phyloP scores from a whole-genome alignment of 1,140 invertebrate species.

The Parapsyche elsis region DNA sequence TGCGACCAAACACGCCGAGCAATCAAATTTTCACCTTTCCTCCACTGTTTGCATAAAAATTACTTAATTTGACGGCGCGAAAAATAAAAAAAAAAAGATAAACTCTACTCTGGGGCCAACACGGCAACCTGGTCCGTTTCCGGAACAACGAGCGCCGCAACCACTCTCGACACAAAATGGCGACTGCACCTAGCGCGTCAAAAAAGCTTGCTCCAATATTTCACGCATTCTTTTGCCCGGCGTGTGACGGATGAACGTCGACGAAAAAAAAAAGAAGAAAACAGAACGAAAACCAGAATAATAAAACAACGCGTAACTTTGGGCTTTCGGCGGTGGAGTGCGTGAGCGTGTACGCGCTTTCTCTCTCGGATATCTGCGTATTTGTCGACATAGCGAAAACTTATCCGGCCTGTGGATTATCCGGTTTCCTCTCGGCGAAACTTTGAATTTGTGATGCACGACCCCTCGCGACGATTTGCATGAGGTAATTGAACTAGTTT shows the following conservation, averaged over 20 bases:
- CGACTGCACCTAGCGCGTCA: background rate
- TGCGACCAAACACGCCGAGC: constrained; percentile 28
- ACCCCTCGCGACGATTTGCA: constrained; percentile 35
- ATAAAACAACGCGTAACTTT: too few relatives aligned
- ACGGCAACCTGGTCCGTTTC: background rate
- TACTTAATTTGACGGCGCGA: constrained; percentile 7
- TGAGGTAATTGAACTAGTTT: constrained; percentile 46
- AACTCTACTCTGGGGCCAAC: background rate
- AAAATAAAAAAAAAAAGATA: background rate
- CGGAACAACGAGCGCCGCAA: background rate
- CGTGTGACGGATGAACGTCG: too few relatives aligned
- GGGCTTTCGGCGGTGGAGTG: too few relatives aligned
- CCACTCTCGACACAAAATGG: background rate
- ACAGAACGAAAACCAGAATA: too few relatives aligned
- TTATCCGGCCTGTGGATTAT: constrained; percentile 25
- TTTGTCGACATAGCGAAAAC: background rate
- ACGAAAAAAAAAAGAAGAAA: too few relatives aligned
- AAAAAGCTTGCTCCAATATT: background rate
- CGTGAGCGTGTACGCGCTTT: too few relatives aligned
- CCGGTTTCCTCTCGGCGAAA: constrained; percentile 20
- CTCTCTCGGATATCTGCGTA: too few relatives aligned
- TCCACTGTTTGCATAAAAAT: constrained; percentile 29
- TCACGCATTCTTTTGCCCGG: background rate
- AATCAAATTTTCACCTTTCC: constrained; percentile 26
- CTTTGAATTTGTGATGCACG: constrained; percentile 41